phyloP scores from a whole-genome alignment of 2,797 vertebrate genomes.

The Rhynchonycteris naso region DNA sequence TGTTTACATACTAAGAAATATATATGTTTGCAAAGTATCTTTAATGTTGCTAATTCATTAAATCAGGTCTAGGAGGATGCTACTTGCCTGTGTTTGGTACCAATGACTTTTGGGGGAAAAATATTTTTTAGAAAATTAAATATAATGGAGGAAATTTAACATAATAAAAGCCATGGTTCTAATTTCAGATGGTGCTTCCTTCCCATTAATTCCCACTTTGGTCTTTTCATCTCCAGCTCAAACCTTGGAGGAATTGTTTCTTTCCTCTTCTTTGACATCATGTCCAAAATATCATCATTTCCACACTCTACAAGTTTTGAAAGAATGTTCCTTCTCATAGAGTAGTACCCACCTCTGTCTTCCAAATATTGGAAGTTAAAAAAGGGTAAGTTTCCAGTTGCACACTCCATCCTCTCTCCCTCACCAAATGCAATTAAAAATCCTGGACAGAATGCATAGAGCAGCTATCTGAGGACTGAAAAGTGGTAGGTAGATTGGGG shows the following conservation, averaged over 20 bases:
- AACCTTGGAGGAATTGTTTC: neutral
- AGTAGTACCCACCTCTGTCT: neutral
- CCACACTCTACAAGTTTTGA: neutral
- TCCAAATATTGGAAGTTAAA: neutral
- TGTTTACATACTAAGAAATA: neutral
- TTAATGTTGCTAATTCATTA: neutral
- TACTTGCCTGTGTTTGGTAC: neutral
- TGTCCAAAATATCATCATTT: neutral
- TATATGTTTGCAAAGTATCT: neutral
- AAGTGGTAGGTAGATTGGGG: neutral
- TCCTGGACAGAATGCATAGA: neutral
- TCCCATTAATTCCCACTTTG: neutral
- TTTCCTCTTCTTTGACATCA: neutral
- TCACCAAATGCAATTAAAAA: neutral
- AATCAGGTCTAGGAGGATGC: neutral
- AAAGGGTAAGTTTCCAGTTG: neutral
- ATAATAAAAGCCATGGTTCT: neutral
- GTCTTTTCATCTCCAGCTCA: neutral
- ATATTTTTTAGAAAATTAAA: no score
- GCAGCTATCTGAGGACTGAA: neutral
- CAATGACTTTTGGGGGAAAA: neutral
- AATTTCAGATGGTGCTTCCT: neutral
- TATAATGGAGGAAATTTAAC: neutral
- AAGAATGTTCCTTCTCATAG: neutral
- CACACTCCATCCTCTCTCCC: neutral